Percentiles rank a stretch among this genome's conserved stretches.
Evolutionary conservation across 2,797 vertebrate species (phyloP).

Genomic region (Morus bassanus): DNA sequence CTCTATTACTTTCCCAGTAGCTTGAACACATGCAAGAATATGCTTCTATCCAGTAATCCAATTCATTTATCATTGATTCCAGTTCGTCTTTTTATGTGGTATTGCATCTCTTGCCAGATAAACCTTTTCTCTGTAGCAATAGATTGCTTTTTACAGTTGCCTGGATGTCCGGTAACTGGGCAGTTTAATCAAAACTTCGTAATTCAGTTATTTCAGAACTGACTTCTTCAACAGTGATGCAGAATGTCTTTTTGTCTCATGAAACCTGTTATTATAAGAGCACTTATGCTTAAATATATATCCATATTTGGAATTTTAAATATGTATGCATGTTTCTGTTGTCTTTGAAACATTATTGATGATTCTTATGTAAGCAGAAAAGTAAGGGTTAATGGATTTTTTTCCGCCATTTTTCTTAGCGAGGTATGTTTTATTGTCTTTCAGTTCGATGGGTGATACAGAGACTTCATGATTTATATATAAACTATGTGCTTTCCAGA

Average conservation of each 20-base stretch:
- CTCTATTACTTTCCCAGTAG: background rate
- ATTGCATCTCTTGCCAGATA: background rate
- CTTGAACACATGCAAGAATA: background rate
- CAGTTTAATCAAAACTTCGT: background rate
- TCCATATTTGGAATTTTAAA: background rate
- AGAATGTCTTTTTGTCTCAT: background rate
- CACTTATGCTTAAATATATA: background rate
- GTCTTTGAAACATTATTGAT: background rate
- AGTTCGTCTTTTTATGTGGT: background rate
- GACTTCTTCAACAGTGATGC: background rate
- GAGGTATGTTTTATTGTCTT: conserved; percentile 16
- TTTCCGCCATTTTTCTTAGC: background rate
- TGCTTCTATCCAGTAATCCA: conserved; percentile 8
- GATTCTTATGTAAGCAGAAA: background rate
- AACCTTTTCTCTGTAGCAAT: background rate
- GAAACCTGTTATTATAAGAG: background rate
- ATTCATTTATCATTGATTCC: conserved; percentile 7
- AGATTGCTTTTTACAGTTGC: background rate
- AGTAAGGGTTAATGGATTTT: background rate
- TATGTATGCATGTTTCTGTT: background rate
- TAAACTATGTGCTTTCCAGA: conserved; percentile 45
- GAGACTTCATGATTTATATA: conserved; percentile 18
- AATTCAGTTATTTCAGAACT: background rate
- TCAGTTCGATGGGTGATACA: background rate
- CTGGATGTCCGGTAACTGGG: background rate